Base-by-base conservation (phyloP, 2,113 vertebrate genomes). In the Cromileptes altivelis region DNA sequence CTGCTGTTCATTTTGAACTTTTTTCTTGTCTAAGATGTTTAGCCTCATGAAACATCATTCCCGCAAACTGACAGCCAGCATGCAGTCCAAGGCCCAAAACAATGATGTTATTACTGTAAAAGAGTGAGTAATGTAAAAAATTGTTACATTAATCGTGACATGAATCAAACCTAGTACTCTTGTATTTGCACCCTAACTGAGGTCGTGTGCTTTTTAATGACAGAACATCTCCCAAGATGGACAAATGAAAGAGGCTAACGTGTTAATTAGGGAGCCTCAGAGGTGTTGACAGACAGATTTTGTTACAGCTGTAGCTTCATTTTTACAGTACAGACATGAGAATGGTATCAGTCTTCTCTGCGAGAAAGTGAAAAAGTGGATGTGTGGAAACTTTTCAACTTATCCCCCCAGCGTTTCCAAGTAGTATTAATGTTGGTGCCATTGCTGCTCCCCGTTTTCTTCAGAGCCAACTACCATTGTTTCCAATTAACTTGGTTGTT, bases 21-120 rank as follows among this genome's bases (percentile, higher is more conserved):
- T 78, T 71, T 65, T 4, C 75, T 47, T 56, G 8, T 78, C 45
- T n/a, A 78, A 97, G 97, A 96, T 96, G 94, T 93, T 96, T 42
- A 88, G 64, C 18, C 89, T 96, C 64, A 88, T 97, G 85, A 87
- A 70, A 12, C 75, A 88, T 30, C 94, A 96, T 56, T 93, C 94
- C 69, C 84, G 88, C 64, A 89, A 91, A 50, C 65, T 97, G 89
- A 92, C 92, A 72, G 85, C 89, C 63, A 95, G 85, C 30, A 21
- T 96, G 57, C 87, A 87, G 65, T 85, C 89, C 70, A 94, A 92
- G 77, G 90, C 80, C 27, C 85, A 94, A 17, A 93, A 87, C 2
- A 73, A 67, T 7, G 91, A 94, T 42, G n/a, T 82, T 0, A 0
- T 93, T n/a, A 1, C 33, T 2, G 0, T 68, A 0, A 95, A 92